Base-by-base conservation (phyloP, 2,113 vertebrate species). In the Podarcis cretensis region DNA sequence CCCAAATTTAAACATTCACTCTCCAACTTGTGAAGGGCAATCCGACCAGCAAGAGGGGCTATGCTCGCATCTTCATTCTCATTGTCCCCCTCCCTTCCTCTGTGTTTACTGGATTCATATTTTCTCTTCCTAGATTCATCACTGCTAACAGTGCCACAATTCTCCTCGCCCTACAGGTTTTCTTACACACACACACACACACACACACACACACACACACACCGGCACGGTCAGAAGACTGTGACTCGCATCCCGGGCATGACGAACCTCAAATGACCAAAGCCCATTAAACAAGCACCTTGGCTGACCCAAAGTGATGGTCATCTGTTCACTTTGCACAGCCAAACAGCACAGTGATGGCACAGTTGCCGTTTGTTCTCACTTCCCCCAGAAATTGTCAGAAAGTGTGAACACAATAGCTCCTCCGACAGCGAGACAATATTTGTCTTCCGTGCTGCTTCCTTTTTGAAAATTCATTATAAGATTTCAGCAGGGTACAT, bases 401-500 rank as follows among this genome's bases (percentile, higher is more conserved):
- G 30, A 54, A 88, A 63, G 8, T 35, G 23, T 57, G 14, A 73
- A 59, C 37, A 54, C 8, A 83, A 54, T 27, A 30, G 13, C 21
- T 83, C 23, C 16, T 37, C n/a, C 32, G 57, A 65, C 73, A 83
- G 40, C 23, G 35, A 83, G 59, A 68, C 59, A 66, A 20, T 68
- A 88, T 83, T 83, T 88, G 40, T 77, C 30, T 83, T 76, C 81
- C 54, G 73, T 54, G 63, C 37, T 32, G 37, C 73, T 77, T 83
- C 35, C 35, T 78, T 83, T 69, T 69, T 5, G 37, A 77, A 68
- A 88, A 84, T 54, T 48, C 73, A 83, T 88, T 83, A 77, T 83
- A 83, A n/a, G 37, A 27, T 68, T 83, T 35, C 12, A 5, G 30
- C 71, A 68, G 40, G 59, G n/a, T 35, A 68, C 10, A 69, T 30